These are phyloP conservation scores for Nysson spinosus DNA, from an alignment of 2,888 invertebrate species.

Conservation along the genomic window DNA sequence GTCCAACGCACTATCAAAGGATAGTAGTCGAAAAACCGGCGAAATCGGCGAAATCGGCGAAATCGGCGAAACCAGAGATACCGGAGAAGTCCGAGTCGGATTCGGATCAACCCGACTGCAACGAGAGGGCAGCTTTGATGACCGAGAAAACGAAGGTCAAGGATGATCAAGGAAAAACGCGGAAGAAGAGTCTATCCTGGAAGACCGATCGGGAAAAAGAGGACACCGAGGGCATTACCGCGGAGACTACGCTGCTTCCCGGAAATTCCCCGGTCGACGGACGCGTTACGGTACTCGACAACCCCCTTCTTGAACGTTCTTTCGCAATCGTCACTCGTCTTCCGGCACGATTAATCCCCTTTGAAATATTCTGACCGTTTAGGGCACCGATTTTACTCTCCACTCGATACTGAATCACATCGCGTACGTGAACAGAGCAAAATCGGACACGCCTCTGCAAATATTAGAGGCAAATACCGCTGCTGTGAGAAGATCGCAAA, in stretches of 20 bases:
- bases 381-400: slow-evolving; percentile 77
- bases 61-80: slow-evolving; percentile 65
- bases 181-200: slow-evolving; percentile 78
- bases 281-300: slow-evolving; percentile 63
- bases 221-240: slow-evolving; percentile 73
- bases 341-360: too few relatives aligned
- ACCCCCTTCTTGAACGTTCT: too few relatives aligned
- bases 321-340: too few relatives aligned
- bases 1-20: slow-evolving; percentile 67
- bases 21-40: slow-evolving; percentile 62
- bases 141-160: slow-evolving; percentile 61
- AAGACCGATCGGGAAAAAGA: slow-evolving; percentile 69
- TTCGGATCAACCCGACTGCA: slow-evolving; percentile 73
- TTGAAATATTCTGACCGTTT: slow-evolving; percentile 45
- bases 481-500: slow-evolving; percentile 74
- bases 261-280: slow-evolving; percentile 57
- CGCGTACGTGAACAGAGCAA: slow-evolving; percentile 79
- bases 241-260: slow-evolving; percentile 74
- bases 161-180: slow-evolving; percentile 58
- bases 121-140: slow-evolving; percentile 71
- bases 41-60: slow-evolving; percentile 69
- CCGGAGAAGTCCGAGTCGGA: slow-evolving; percentile 75
- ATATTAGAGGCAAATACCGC: slow-evolving; percentile 71
- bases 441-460: slow-evolving; percentile 71
- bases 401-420: slow-evolving; percentile 80